phyloP scores from a whole-genome alignment of 2,888 invertebrate species.

The Cheilosia scutellata region DNA sequence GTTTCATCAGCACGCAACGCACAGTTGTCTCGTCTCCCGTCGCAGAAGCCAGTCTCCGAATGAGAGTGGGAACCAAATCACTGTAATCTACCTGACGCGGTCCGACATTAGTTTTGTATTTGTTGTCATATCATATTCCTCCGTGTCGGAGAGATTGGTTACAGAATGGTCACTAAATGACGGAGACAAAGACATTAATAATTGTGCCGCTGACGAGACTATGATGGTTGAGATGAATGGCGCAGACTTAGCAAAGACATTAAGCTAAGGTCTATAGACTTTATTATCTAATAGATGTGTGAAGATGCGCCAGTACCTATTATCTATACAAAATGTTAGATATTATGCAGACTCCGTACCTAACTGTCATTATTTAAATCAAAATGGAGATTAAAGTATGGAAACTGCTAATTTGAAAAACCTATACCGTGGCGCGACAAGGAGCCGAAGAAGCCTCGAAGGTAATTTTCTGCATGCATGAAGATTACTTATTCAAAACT shows the following conservation, averaged over 20 bases:
- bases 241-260: conserved; percentile 21
- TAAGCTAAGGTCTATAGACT: not conserved
- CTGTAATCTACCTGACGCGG: conserved; percentile 51
- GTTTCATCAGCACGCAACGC: conserved; percentile 53
- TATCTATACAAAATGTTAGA: not conserved
- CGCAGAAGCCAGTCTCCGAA: conserved; percentile 33
- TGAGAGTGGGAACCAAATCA: conserved; percentile 28
- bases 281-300: conserved; percentile 3
- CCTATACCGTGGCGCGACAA: too few species aligned
- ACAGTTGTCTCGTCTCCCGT: conserved; percentile 29
- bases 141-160: conserved; percentile 19
- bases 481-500: too few species aligned
- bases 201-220: conserved; percentile 23
- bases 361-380: too few species aligned
- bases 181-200: not conserved
- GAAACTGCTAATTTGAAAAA: too few species aligned
- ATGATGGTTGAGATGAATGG: conserved; percentile 20
- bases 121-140: conserved; percentile 1
- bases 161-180: conserved; percentile 33
- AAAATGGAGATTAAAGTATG: too few species aligned
- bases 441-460: too few species aligned
- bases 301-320: not conserved
- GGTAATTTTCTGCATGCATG: too few species aligned
- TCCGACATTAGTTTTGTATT: conserved; percentile 38
- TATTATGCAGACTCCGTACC: too few species aligned